Evolutionary conservation across 2,113 vertebrate genomes (phyloP).

Genomic region (Chinchilla lanigera): DNA sequence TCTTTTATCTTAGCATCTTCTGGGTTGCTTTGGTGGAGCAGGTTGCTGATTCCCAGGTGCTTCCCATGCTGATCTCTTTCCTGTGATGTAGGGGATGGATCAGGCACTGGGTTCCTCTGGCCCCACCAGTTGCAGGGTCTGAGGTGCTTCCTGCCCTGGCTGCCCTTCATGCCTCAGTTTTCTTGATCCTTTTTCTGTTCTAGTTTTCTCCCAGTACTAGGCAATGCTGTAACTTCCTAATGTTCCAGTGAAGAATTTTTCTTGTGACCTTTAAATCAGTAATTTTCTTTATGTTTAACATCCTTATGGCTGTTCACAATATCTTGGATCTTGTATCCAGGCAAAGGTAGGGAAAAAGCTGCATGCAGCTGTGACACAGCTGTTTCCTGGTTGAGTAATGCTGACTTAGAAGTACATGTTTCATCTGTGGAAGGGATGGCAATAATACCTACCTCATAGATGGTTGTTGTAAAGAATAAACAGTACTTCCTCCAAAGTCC

Average conservation of each 20-base stretch:
- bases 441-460: background rate
- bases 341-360: background rate
- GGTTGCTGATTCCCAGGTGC: too few species aligned
- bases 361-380: background rate
- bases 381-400: background rate
- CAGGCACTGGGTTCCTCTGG: too few species aligned
- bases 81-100: too few species aligned
- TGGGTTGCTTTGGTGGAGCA: too few species aligned
- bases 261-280: background rate
- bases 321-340: background rate
- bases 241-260: background rate
- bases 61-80: too few species aligned
- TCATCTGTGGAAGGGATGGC: background rate
- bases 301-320: background rate
- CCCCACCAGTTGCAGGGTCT: too few species aligned
- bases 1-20: too few species aligned
- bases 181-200: background rate
- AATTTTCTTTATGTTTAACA: background rate
- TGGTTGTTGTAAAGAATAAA: background rate
- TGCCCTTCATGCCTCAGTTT: background rate
- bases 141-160: too few species aligned
- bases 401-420: background rate
- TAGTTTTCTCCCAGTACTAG: background rate
- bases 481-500: background rate
- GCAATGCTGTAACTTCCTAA: background rate